Base-by-base conservation (phyloP, 1,140 invertebrate genomes). In the Drosophila tristis region DNA sequence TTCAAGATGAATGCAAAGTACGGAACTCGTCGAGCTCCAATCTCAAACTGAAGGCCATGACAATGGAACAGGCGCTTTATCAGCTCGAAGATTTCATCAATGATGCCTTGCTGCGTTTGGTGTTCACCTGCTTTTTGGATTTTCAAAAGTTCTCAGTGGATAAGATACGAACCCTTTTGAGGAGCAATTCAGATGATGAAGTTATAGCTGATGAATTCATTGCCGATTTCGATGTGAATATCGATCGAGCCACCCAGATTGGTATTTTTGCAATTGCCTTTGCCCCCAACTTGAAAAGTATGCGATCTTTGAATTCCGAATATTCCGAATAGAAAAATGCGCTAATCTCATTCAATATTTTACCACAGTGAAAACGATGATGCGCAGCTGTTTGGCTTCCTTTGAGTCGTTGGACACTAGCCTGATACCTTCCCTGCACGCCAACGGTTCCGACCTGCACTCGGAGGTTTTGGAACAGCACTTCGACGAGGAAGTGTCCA, bases 151-250 rank as follows among this genome's bases (percentile, higher is more conserved):
- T 91, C 43, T 91, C 91, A 0, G 67, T 92, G 5, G 86, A 92
- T 25, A 90, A 80, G 57, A 73, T 92, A 20, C 74, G 91, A n/a
- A 78, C 53, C 4, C 15, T 81, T 25, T 42, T 92, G 15, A 44
- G 64, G 16, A 51, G 42, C 42, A 53, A 31, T 29, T 35, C 47
- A 13, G 66, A 44, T 9, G 65, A 85, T 26, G 91, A 82, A 43
- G 29, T 58, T 0, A 44, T 48, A 0, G 68, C 80, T 2, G 91
- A 92, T 76, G 91, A 92, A 50, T 74, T 80, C 0, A 92, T 92
- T 26, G 91, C 91, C 2, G 91, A 92, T 50, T 92, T 92, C 57
- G 91, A 92, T 84, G 90, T 92, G 1, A 92, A 92, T 58, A 62
- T 92, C 9, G 91, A 92, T 80, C 74, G 91, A 0, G 78, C 79